Conservation (phyloP, 2,888 invertebrate genomes). For the Tipula helvola region DNA sequence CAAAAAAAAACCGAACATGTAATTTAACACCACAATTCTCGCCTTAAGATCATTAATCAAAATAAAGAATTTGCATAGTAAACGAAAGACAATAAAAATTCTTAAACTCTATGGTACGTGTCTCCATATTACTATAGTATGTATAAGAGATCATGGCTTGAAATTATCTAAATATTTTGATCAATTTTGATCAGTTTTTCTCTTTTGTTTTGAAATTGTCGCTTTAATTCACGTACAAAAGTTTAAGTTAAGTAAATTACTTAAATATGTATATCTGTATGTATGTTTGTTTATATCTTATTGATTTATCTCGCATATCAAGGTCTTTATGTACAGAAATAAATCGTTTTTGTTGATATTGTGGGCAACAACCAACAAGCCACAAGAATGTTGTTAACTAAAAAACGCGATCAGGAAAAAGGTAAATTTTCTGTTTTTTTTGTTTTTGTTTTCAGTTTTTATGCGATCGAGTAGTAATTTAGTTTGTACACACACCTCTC, state of each 20-base stretch:
- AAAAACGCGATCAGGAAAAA: not conserved
- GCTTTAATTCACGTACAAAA: not conserved
- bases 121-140: not conserved
- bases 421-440: not conserved
- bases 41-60: not conserved
- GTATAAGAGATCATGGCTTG: not conserved
- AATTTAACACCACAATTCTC: not conserved
- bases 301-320: not conserved
- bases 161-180: not conserved
- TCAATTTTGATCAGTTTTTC: not conserved
- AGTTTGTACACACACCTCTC: not conserved
- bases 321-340: not conserved
- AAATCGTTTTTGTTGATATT: not conserved
- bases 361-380: not conserved
- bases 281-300: not conserved
- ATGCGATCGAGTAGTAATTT: not conserved
- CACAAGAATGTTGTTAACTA: slow-evolving; percentile 4
- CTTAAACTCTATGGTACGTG: not conserved
- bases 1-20: not conserved
- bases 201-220: not conserved
- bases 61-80: not conserved
- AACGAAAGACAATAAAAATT: not conserved
- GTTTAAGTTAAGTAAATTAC: not conserved
- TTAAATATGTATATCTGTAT: not conserved
- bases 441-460: no score